These are phyloP conservation scores for Paedocypris sp. DNA, from an alignment of 2,113 vertebrate species.

Conservation along the genomic window DNA sequence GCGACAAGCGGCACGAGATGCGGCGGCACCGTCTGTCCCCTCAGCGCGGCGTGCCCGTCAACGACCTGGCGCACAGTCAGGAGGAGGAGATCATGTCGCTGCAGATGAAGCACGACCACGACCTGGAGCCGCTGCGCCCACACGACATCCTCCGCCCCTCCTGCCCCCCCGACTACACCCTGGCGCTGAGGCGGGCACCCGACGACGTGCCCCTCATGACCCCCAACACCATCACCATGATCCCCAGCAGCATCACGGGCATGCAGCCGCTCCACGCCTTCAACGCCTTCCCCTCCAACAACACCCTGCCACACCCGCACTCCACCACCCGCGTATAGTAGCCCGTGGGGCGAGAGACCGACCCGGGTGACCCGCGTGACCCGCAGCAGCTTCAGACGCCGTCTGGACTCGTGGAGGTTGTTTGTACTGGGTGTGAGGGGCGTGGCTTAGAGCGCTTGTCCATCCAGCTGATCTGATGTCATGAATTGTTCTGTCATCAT, in stretches of 20 bases:
- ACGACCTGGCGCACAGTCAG: slow-evolving; percentile 75
- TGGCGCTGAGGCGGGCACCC: slow-evolving; percentile 78
- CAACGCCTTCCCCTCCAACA: slow-evolving; percentile 77
- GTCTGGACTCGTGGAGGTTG: neutral
- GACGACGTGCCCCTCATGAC: slow-evolving; percentile 82
- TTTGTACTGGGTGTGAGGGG: neutral
- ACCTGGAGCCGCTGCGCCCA: slow-evolving; percentile 72
- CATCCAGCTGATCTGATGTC: neutral
- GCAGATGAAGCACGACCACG: slow-evolving; percentile 79
- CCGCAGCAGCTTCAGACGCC: slow-evolving; percentile 2
- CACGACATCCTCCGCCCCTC: slow-evolving; percentile 77
- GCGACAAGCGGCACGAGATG: slow-evolving; percentile 80
- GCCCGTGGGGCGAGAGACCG: no score
- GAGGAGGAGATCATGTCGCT: slow-evolving; percentile 87
- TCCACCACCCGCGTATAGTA: slow-evolving; percentile 89
- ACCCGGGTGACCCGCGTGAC: no score
- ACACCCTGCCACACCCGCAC: slow-evolving; percentile 84
- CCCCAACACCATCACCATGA: slow-evolving; percentile 85
- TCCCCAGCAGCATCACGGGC: slow-evolving; percentile 75
- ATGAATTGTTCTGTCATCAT: neutral
- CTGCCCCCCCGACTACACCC: slow-evolving; percentile 84
- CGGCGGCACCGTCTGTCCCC: slow-evolving; percentile 73
- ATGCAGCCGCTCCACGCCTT: slow-evolving; percentile 82
- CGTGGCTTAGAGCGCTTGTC: neutral
- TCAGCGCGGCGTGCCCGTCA: slow-evolving; percentile 65